Conservation (phyloP, 2,888 invertebrate species). For the Epinotia demarniana region DNA sequence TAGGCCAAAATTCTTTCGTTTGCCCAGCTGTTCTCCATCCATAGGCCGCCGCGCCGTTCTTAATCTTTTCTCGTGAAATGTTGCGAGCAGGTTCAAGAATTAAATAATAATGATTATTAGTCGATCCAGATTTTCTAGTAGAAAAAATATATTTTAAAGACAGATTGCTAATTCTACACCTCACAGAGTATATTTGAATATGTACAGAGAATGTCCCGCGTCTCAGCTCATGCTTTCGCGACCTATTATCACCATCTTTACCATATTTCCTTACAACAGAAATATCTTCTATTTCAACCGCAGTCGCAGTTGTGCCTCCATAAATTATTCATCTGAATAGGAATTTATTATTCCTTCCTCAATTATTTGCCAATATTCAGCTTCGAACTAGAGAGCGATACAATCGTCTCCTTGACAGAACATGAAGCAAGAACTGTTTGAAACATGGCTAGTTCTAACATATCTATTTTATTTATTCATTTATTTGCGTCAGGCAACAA, state of each 20-base stretch:
- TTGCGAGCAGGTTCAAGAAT: too few species aligned
- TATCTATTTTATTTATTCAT: neutral
- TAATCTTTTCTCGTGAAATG: too few species aligned
- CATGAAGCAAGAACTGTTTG: conserved; percentile 11
- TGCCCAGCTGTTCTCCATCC: too few species aligned
- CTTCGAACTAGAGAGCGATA: conserved; percentile 4
- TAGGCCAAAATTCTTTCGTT: too few species aligned
- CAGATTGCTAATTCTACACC: neutral
- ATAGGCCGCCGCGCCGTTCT: too few species aligned
- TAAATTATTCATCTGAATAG: conserved; percentile 41
- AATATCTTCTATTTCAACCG: conserved; percentile 16
- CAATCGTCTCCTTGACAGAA: conserved; percentile 25
- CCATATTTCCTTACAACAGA: conserved; percentile 6
- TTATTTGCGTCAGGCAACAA: too few species aligned
- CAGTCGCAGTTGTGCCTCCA: conserved; percentile 24
- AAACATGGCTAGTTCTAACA: neutral
- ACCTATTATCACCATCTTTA: conserved; percentile 7
- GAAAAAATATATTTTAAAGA: too few species aligned
- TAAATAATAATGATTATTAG: too few species aligned
- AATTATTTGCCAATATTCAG: conserved; percentile 29
- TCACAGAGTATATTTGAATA: neutral
- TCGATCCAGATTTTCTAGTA: too few species aligned
- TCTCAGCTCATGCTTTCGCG: neutral
- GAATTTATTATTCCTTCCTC: conserved; percentile 32
- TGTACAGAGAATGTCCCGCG: neutral